phyloP scores from a whole-genome alignment of 1,140 invertebrate genomes.

The Eriocheir sinensis region DNA sequence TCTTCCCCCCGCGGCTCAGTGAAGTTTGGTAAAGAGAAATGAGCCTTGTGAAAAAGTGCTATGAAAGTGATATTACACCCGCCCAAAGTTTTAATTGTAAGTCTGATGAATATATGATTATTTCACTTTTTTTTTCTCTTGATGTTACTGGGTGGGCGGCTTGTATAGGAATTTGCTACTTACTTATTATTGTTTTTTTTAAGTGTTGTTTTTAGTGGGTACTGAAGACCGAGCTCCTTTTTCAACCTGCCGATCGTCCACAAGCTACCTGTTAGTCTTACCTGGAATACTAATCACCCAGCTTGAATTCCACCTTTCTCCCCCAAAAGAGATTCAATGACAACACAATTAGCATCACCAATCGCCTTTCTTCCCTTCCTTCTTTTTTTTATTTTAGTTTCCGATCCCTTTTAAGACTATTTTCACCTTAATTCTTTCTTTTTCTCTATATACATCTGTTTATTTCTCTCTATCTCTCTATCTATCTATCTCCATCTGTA shows the following conservation, averaged over 20 bases:
- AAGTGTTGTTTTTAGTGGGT: conserved; percentile 40
- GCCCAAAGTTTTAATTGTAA: conserved; percentile 74
- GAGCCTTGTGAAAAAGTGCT: conserved; percentile 72
- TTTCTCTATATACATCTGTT: neutral
- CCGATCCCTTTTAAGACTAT: neutral
- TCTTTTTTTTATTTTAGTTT: neutral
- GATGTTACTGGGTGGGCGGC: neutral
- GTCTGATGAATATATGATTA: conserved; percentile 77
- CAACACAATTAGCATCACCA: conserved; percentile 24
- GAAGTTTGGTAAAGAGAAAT: conserved; percentile 68
- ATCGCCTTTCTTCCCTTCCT: conserved; percentile 20
- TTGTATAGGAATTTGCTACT: neutral
- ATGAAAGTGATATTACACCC: conserved; percentile 73
- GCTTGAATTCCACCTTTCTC: neutral
- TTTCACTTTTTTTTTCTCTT: conserved; percentile 61
- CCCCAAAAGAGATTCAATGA: neutral
- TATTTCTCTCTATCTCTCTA: neutral
- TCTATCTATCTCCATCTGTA: conserved; percentile 23
- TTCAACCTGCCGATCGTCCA: neutral
- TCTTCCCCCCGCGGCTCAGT: conserved; percentile 45
- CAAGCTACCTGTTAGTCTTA: neutral
- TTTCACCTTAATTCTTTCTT: neutral
- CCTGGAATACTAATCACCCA: neutral
- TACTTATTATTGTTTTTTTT: conserved; percentile 48
- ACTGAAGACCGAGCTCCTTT: no score